Evolutionary conservation across 2,113 vertebrate genomes (phyloP).

Genomic region (Pluvianellus socialis): DNA sequence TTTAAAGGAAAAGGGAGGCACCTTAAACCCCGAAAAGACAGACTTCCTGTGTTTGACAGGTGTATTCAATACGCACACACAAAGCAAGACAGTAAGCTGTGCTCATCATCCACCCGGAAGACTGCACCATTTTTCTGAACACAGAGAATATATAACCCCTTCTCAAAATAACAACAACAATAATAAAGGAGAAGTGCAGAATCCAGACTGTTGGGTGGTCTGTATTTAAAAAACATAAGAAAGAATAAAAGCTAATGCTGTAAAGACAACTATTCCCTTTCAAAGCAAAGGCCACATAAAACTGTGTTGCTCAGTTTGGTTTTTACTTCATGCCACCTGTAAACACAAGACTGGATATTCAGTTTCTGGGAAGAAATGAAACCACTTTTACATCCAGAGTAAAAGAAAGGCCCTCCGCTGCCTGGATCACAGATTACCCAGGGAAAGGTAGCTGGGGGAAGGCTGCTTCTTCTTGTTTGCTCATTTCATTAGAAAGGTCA

Average conservation of each 20-base stretch:
- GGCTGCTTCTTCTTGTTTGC: constrained; percentile 32
- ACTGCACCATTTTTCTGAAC: constrained; percentile 14
- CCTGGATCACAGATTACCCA: neutral
- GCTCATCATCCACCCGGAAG: neutral
- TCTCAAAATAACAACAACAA: neutral
- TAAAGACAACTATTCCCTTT: constrained; percentile 55
- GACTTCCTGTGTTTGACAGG: constrained; percentile 19
- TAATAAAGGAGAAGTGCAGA: constrained; percentile 18
- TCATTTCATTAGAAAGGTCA: neutral
- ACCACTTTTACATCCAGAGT: constrained; percentile 22
- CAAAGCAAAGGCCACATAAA: constrained; percentile 66
- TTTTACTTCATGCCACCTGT: constrained; percentile 67
- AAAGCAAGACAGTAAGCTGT: constrained; percentile 25
- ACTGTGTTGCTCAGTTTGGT: constrained; percentile 59
- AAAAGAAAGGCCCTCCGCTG: constrained; percentile 17
- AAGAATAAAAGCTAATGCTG: constrained; percentile 36
- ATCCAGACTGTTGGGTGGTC: constrained; percentile 22
- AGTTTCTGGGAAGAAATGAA: constrained; percentile 48
- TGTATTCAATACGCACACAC: neutral
- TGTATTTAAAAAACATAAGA: neutral
- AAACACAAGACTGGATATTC: constrained; percentile 72
- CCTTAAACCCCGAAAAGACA: neutral
- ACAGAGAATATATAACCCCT: neutral
- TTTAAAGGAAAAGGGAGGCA: constrained; percentile 2
- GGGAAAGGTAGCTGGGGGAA: constrained; percentile 34